Conservation (phyloP, 2,888 invertebrate species). For the Lasioglossum zephyrum region DNA sequence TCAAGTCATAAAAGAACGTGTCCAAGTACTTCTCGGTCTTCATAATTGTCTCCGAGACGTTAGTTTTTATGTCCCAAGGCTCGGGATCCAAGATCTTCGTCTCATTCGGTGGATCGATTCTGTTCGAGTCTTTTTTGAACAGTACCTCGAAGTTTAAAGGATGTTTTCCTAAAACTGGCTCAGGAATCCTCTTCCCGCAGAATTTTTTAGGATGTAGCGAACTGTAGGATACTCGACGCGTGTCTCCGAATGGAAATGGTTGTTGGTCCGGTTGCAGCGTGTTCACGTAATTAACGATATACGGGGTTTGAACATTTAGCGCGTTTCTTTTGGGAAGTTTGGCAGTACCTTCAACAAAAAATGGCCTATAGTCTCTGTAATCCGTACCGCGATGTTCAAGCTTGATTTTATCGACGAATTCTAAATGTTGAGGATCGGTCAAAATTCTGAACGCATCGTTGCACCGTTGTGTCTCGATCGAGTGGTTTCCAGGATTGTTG, state of each 20-base stretch:
- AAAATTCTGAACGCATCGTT: slow-evolving; percentile 40
- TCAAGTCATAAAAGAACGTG: background rate
- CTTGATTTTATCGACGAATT: background rate
- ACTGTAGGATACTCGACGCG: background rate
- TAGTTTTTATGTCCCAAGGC: background rate
- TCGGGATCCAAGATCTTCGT: background rate
- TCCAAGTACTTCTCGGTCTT: background rate
- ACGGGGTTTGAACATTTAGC: slow-evolving; percentile 11
- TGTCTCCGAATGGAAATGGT: slow-evolving; percentile 6
- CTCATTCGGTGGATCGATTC: too few species aligned
- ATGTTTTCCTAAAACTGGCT: too few species aligned
- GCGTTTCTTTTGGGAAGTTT: background rate
- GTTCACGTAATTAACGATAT: slow-evolving; percentile 36
- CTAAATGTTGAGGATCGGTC: background rate
- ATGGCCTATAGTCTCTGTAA: background rate
- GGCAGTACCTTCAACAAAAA: background rate
- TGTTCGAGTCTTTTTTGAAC: background rate
- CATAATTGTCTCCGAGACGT: background rate
- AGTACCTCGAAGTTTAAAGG: background rate
- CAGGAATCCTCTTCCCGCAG: background rate
- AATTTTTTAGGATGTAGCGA: background rate
- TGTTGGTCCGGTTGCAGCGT: background rate
- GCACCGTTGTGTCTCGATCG: slow-evolving; percentile 37
- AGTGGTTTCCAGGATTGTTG: background rate
- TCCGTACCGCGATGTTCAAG: background rate